Base-by-base conservation (phyloP, 2,797 vertebrate genomes). In the Cottoperca gobio region DNA sequence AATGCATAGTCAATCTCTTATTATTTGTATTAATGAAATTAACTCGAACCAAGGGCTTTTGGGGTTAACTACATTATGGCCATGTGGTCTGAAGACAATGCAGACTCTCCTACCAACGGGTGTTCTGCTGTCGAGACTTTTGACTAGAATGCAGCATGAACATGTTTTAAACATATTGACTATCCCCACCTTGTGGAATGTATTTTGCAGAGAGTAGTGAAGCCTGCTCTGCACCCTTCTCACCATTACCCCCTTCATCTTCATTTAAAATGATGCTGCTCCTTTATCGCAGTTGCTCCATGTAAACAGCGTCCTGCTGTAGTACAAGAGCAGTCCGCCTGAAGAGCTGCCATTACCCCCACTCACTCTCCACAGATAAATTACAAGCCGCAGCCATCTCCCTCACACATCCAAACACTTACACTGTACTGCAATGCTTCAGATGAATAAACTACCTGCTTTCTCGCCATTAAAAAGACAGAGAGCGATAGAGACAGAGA, bases 301-400 rank as follows among this genome's bases (percentile, higher is more conserved):
- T 64, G 60, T 63, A 63, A 70, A 70, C 8, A 6, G 23, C 5
- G 7, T 48, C 39, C 43, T 63, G 52, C 62, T 49, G 60, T 28
- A 71, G 21, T 16, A 43, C 26, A 13, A 13, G 17, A 59, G 46
- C 31, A 26, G 62, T 55, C 48, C 3, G 3, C 21, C 45, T 69
- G 28, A 72, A 59, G 73, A 76, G 76, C 21, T 39, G 54, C 64
- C 57, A 50, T 78, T 46, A 65, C 31, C 28, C 28, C 61, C 16
- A 21, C 75, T 75, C 70, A 54, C 39, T 69, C 46, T 43, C 26
- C 62, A 68, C 60, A 68, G 50, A 81, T 74, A 72, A 82, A 82
- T 80, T 70, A 72, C 72, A 81, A 6, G 0, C 17, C 10, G 11
- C 33, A 2, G 26, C 31, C 19, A 17, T 57, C 39, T 48, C 33